Percentiles rank a stretch among this genome's conserved stretches.
phyloP scores from a whole-genome alignment of 2,888 invertebrate species.

The Drosophila leonis region DNA sequence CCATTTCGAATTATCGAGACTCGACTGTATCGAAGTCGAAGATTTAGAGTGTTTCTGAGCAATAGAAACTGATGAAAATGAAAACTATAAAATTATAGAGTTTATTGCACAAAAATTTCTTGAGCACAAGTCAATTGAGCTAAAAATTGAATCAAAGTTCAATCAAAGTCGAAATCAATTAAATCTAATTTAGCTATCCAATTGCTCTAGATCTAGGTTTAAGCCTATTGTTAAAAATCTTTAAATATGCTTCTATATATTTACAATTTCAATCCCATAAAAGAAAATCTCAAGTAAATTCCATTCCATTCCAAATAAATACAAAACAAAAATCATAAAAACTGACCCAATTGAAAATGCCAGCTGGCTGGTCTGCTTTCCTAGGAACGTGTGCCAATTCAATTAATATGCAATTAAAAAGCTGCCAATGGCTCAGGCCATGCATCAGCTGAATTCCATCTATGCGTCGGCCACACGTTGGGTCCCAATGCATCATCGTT shows the following conservation, averaged over 20 bases:
- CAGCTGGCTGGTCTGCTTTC: conserved; percentile 46
- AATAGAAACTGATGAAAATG: no score
- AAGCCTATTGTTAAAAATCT: background rate
- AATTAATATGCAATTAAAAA: conserved; percentile 37
- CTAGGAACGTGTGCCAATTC: conserved; percentile 50
- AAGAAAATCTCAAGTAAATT: background rate
- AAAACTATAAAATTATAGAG: no score
- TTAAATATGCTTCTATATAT: background rate
- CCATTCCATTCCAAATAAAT: conserved; percentile 3
- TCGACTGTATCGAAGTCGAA: no score
- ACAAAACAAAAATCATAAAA: background rate
- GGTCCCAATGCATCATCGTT: conserved; percentile 36
- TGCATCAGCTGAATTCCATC: conserved; percentile 9
- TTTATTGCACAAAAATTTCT: no score
- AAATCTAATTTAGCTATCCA: background rate
- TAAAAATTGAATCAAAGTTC: background rate
- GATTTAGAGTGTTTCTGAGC: no score
- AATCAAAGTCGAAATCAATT: background rate
- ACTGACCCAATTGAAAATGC: conserved; percentile 28
- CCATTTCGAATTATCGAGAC: no score
- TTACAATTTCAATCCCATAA: background rate
- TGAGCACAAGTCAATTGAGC: background rate
- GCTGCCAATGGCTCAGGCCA: conserved; percentile 19
- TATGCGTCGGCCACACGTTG: conserved; percentile 11
- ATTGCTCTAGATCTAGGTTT: background rate